Evolutionary conservation across 2,888 invertebrate species (phyloP), one percentile per base, ranked within the genome.

Genomic region (Sclerodermus sp.): DNA sequence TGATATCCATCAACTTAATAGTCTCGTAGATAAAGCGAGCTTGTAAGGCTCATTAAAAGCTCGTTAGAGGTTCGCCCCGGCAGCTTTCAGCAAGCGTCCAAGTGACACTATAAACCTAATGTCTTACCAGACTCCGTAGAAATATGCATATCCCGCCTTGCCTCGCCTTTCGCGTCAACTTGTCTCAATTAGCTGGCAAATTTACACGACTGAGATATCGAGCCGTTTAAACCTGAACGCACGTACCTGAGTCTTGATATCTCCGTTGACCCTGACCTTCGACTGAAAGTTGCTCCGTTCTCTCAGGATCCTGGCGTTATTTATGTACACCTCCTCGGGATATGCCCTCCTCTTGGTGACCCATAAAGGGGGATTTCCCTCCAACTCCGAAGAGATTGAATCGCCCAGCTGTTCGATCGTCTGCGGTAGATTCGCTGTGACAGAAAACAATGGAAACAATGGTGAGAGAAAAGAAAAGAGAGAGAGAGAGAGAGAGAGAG

Each of bases 291-390:
- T 82, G 16, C 90, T 89, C 51, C 86, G 82, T 41, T 85, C 84
- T 51, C 85, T 82, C 63, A 89, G 81, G 45, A 94, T 84, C 72
- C 86, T 86, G 1, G 93, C 94, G 76, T 94, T 93, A 80, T 94
- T 94, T 55, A 94, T 87, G 79, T 85, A 95, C 66, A 92, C 85
- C 61, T 91, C 90, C 51, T 87, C 85, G 38, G 79, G 77, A 8
- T 52, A 44, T 1, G 77, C 82, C 12, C 83, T 82, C 52, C 83
- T 84, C 58, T 86, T 83, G 44, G 91, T 91, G 54, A 93, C 87
- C 88, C 92, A 93, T 45, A 93, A 79, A 1, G 91, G 91, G 0
- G 92, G 91, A 79, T 90, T 92, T 14, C 92, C 93, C 51, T 89
- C 88, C 68, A 91, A 81, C 76, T 92, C 90, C 17, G 93, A 89